Evolutionary conservation across 2,888 invertebrate species (phyloP), one percentile per base, ranked within the genome.

Genomic region (Phymatocera aterrima): DNA sequence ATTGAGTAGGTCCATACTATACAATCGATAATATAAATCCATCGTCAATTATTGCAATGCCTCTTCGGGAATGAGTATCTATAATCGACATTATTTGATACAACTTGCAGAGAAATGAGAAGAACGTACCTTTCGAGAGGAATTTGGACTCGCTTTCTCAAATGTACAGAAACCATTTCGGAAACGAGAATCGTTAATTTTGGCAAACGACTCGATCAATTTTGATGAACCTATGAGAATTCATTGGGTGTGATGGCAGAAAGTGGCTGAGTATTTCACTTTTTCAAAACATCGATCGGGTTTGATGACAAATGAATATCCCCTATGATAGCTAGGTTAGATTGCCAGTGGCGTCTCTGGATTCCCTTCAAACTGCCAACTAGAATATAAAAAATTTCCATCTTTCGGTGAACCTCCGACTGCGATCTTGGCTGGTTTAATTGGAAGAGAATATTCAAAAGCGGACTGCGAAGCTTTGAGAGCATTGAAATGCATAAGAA

Each of bases 401-500:
- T 72, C 46, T 31, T 72, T 21, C 18, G 12, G 72, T 51, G 34
- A 72, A 72, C n/a, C 51, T 51, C 12, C 21, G 15, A 34, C 46
- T 21, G 43, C 72, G 34, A 54, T 72, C 54, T 54, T 72, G 54
- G 72, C 72, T 21, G 46, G 51, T 51, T 48, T 72, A 72, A 72
- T 72, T 72, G 72, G n/a, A 31, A 72, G 31, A 28, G 72, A 72
- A 72, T 72, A 72, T 54, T 72, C 51, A 54, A 72, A 72, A 72
- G 72, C 72, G 37, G 72, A 34, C 51, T 79, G 78, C 78, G 77
- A 82, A 82, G 81, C 81, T 83, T 83, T 83, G 81, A 51, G 79
- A 81, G 85, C 85, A 86, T 87, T 87, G 86, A 87, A 88, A 87
- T 83, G 83, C 86, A 85, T 83, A 84, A 85, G 83, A 84, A 86